Evolutionary conservation across 2,797 vertebrate genomes (phyloP).

Genomic region (Atherinosoma microstoma): DNA sequence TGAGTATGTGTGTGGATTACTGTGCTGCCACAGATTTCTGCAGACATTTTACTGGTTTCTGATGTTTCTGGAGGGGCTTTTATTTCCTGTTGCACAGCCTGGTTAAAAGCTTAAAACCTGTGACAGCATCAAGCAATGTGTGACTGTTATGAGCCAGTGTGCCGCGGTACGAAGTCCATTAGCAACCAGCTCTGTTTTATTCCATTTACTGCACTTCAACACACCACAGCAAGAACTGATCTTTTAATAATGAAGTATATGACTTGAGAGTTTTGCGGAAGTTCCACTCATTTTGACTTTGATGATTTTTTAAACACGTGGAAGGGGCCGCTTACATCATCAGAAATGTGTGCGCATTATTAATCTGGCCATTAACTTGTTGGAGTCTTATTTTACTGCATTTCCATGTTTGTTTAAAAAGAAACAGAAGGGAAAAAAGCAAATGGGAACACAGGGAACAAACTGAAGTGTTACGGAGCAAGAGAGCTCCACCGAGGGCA

Average conservation of each 20-base stretch:
- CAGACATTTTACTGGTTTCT: slow-evolving; percentile 50
- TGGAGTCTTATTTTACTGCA: slow-evolving; percentile 34
- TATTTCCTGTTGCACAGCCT: slow-evolving; percentile 43
- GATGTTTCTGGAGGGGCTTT: slow-evolving; percentile 42
- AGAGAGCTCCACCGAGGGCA: neutral
- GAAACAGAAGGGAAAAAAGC: neutral
- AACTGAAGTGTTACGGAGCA: slow-evolving; percentile 9
- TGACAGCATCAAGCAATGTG: slow-evolving; percentile 51
- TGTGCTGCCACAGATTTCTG: slow-evolving; percentile 10
- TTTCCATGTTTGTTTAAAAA: slow-evolving; percentile 36
- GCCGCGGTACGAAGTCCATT: slow-evolving; percentile 60
- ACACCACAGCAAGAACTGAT: slow-evolving; percentile 47
- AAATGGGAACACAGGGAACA: slow-evolving; percentile 25
- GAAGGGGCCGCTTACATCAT: slow-evolving; percentile 18
- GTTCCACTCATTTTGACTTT: slow-evolving; percentile 44
- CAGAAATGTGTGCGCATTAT: slow-evolving; percentile 44
- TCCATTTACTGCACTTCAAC: slow-evolving; percentile 88
- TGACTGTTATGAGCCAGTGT: slow-evolving; percentile 50
- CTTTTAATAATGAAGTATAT: slow-evolving; percentile 51
- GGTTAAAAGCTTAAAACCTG: slow-evolving; percentile 62
- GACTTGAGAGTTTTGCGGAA: slow-evolving; percentile 26
- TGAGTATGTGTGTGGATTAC: slow-evolving; percentile 34
- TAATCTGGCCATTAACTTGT: slow-evolving; percentile 42
- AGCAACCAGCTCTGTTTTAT: slow-evolving; percentile 91
- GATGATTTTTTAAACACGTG: slow-evolving; percentile 47